These are phyloP conservation scores for Sula dactylatra DNA, from an alignment of 2,113 vertebrate species.

Conservation along the genomic window DNA sequence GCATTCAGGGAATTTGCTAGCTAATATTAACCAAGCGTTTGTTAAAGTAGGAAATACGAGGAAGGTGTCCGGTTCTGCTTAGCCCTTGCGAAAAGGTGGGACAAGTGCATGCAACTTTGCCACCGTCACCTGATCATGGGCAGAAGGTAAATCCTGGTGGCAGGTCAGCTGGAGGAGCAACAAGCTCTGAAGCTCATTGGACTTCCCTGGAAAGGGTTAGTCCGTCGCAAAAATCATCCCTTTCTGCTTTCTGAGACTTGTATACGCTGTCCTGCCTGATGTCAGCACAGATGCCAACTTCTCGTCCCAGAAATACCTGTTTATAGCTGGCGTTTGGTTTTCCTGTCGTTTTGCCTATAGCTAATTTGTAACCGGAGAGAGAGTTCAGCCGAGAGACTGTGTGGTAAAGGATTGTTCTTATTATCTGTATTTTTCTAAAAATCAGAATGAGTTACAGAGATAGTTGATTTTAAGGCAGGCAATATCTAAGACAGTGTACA, in stretches of 20 bases:
- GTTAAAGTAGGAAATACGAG: background rate
- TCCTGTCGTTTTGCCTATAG: background rate
- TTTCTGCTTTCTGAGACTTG: background rate
- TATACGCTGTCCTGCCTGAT: fast-evolving
- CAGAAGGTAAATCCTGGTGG: background rate
- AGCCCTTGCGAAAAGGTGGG: background rate
- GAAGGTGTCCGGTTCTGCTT: background rate
- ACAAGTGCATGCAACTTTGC: fast-evolving
- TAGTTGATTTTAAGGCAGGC: background rate
- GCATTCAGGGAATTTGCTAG: background rate
- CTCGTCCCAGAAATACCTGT: background rate
- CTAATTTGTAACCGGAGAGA: background rate
- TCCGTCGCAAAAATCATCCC: background rate
- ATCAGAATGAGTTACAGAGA: background rate
- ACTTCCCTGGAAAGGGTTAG: background rate
- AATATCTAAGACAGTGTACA: background rate
- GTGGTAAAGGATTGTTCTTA: background rate
- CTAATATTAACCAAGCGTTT: background rate
- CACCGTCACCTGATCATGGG: background rate
- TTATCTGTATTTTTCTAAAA: background rate
- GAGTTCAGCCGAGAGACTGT: background rate
- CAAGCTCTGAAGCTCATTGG: background rate
- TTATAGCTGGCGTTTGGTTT: background rate
- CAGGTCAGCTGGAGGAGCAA: background rate
- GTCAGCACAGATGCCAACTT: background rate